These are phyloP conservation scores for Apogon talboti DNA, from an alignment of 2,797 vertebrate species.

Conservation along the genomic window DNA sequence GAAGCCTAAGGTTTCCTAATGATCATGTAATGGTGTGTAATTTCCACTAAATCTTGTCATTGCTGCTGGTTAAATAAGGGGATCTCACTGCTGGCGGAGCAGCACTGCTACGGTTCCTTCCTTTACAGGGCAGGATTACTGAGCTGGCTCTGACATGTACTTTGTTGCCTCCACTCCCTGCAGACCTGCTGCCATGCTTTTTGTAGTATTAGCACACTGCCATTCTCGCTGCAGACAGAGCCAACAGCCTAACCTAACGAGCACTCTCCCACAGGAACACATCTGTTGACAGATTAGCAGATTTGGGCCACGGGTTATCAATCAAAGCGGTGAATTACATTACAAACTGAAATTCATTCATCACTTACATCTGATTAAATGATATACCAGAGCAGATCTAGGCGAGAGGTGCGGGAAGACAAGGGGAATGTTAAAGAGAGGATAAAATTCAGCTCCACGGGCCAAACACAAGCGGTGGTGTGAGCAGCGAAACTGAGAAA, in stretches of 20 bases:
- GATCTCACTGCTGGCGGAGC: constrained; percentile 23
- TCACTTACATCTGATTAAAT: constrained; percentile 62
- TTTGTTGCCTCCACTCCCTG: constrained; percentile 37
- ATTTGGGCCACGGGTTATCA: constrained; percentile 61
- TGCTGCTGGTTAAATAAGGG: constrained; percentile 45
- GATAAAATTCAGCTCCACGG: not conserved
- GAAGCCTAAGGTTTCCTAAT: constrained; percentile 63
- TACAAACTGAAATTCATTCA: constrained; percentile 51
- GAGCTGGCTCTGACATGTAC: constrained; percentile 39
- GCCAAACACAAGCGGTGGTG: constrained; percentile 22
- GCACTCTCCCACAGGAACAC: constrained; percentile 59
- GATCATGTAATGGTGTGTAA: constrained; percentile 67
- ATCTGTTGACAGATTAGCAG: constrained; percentile 68
- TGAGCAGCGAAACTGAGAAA: constrained; percentile 25
- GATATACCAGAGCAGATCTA: constrained; percentile 49
- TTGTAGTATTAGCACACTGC: constrained; percentile 42
- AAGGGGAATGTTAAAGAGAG: constrained; percentile 16
- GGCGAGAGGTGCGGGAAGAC: constrained; percentile 29
- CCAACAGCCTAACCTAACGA: constrained; percentile 55
- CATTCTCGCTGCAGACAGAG: constrained; percentile 44
- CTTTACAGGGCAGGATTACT: constrained; percentile 50
- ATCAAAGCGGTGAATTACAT: constrained; percentile 64
- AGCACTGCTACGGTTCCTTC: constrained; percentile 45
- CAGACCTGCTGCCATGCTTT: constrained; percentile 53
- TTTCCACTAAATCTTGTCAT: constrained; percentile 65